These are phyloP conservation scores for Sylvia borin DNA, from an alignment of 2,797 vertebrate genomes.

Conservation along the genomic window DNA sequence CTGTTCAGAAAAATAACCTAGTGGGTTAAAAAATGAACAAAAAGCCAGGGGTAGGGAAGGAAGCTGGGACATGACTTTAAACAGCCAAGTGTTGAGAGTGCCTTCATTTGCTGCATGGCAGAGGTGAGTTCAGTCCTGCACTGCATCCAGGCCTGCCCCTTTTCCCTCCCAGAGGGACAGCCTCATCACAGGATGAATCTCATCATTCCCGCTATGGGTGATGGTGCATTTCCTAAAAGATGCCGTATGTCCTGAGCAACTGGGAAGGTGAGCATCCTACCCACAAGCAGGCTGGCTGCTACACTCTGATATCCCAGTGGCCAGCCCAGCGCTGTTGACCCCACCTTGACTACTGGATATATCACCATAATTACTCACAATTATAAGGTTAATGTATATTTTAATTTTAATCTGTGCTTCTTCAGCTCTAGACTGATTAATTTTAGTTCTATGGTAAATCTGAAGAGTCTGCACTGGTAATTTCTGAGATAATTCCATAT, in stretches of 20 bases:
- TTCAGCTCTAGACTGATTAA: neutral
- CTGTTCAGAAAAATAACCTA: neutral
- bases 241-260: accelerated
- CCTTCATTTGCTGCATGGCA: neutral
- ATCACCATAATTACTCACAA: neutral
- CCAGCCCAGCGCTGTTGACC: neutral
- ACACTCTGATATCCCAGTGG: neutral
- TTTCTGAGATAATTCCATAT: slow-evolving; percentile 20
- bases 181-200: accelerated
- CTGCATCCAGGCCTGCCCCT: neutral
- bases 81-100: neutral
- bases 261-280: neutral
- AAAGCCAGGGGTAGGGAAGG: neutral
- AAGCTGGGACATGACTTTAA: neutral
- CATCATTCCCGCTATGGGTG: neutral
- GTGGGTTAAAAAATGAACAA: neutral
- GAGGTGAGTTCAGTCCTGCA: neutral
- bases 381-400: neutral
- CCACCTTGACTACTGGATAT: neutral
- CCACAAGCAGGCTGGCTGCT: neutral
- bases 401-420: slow-evolving; percentile 9
- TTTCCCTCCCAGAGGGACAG: neutral
- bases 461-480: neutral
- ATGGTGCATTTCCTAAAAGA: neutral
- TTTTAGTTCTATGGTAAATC: neutral